phyloP scores from a whole-genome alignment of 2,888 invertebrate genomes.

The Cryptus armator region DNA sequence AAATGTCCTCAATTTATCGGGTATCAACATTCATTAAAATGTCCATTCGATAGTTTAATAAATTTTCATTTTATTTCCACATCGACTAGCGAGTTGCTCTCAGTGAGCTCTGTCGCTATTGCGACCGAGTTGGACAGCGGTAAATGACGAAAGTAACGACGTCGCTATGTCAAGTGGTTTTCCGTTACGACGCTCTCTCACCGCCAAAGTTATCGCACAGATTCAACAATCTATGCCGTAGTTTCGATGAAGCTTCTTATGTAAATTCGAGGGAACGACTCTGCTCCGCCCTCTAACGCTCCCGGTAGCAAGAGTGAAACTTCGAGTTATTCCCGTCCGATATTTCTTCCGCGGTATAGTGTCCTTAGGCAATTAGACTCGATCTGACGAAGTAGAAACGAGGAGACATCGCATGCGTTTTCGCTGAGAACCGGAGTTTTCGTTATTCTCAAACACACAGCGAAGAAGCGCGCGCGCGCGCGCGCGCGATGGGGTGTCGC shows the following conservation, averaged over 20 bases:
- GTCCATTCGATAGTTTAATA: too few species aligned
- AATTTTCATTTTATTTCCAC: background rate
- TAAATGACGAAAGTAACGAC: constrained; percentile 7
- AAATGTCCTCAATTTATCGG: too few species aligned
- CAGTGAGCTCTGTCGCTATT: background rate
- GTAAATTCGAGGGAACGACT: constrained; percentile 12
- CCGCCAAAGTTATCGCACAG: background rate
- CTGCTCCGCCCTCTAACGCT: background rate
- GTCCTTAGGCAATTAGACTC: constrained; percentile 43
- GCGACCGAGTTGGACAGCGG: background rate
- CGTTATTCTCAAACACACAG: constrained; percentile 5
- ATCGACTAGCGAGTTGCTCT: background rate
- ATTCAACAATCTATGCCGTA: background rate
- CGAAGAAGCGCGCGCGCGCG: background rate
- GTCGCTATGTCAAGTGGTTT: background rate
- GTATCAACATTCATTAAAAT: too few species aligned
- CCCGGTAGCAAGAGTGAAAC: background rate
- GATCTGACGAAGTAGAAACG: constrained; percentile 18
- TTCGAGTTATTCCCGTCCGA: constrained; percentile 13
- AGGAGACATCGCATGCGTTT: constrained; percentile 23
- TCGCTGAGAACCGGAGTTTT: constrained; percentile 26
- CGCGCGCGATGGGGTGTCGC: background rate
- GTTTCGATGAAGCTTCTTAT: constrained; percentile 39
- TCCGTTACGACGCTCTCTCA: background rate
- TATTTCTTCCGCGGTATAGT: constrained; percentile 27